Percentiles rank a stretch among this genome's conserved stretches.
phyloP scores from a whole-genome alignment of 1,140 invertebrate genomes.

The Tetraneura akinire region DNA sequence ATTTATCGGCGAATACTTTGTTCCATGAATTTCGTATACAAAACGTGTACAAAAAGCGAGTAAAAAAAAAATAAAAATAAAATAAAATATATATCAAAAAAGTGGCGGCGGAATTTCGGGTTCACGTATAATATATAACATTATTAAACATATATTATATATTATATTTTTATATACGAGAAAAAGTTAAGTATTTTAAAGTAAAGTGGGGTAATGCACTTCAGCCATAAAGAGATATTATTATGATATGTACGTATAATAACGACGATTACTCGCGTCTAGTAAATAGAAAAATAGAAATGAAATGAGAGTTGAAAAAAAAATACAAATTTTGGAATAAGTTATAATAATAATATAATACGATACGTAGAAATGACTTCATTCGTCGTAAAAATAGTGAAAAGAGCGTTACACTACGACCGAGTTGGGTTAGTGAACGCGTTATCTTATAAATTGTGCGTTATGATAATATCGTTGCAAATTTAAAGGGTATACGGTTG shows the following conservation, averaged over 20 bases:
- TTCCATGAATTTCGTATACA: too few species aligned
- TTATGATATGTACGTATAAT: constrained; percentile 4
- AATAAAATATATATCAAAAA: too few species aligned
- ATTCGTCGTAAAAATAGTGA: neutral
- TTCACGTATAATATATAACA: neutral
- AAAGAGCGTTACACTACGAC: neutral
- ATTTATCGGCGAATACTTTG: too few species aligned
- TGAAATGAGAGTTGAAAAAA: neutral
- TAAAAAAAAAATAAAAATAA: too few species aligned
- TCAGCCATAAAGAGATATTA: neutral
- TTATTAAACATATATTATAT: neutral
- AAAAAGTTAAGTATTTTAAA: neutral
- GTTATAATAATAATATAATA: too few species aligned
- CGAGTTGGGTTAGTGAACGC: neutral
- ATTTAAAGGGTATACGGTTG: neutral
- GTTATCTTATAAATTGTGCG: neutral
- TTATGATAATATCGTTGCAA: neutral
- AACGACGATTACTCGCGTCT: too few species aligned
- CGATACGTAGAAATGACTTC: neutral
- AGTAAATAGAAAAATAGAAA: neutral
- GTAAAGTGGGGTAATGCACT: neutral
- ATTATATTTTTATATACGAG: neutral
- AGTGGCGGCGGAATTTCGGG: too few species aligned
- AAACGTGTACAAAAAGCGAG: too few species aligned
- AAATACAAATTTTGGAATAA: neutral